phyloP scores from a whole-genome alignment of 2,113 vertebrate genomes.

The Micronycteris hirsuta region DNA sequence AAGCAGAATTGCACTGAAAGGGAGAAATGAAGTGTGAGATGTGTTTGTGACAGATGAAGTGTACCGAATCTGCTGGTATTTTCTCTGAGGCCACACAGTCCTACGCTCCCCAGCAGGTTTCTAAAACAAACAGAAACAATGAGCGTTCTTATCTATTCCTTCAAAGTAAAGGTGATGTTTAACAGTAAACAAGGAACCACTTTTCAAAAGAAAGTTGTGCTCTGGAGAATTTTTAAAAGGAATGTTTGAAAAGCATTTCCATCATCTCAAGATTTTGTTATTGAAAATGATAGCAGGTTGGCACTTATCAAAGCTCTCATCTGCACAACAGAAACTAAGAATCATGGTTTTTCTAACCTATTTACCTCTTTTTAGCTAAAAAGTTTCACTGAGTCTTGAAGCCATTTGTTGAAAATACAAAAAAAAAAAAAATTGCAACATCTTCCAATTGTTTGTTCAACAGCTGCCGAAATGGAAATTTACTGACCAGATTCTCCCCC shows the following conservation, averaged over 20 bases:
- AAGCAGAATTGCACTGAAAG: neutral
- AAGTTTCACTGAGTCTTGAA: neutral
- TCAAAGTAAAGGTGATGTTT: neutral
- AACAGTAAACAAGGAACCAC: neutral
- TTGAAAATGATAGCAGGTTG: neutral
- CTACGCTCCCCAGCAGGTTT: neutral
- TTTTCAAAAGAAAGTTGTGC: neutral
- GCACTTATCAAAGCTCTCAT: neutral
- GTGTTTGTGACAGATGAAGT: neutral
- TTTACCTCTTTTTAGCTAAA: constrained; percentile 7
- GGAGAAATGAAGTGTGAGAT: neutral
- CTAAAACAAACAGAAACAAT: neutral
- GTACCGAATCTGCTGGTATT: neutral
- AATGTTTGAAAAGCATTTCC: neutral
- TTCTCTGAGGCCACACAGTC: neutral
- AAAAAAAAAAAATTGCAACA: constrained; percentile 13
- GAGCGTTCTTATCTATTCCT: neutral
- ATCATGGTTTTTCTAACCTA: neutral
- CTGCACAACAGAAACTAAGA: neutral
- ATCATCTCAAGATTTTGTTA: neutral
- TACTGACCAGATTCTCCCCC: neutral
- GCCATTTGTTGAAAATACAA: constrained; percentile 2
- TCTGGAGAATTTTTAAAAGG: neutral
- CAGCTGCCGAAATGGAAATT: neutral
- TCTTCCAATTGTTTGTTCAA: neutral